Evolutionary conservation across 2,113 vertebrate genomes (phyloP), one percentile per base, ranked within the genome.

Genomic region (Pomatostomus ruficeps): DNA sequence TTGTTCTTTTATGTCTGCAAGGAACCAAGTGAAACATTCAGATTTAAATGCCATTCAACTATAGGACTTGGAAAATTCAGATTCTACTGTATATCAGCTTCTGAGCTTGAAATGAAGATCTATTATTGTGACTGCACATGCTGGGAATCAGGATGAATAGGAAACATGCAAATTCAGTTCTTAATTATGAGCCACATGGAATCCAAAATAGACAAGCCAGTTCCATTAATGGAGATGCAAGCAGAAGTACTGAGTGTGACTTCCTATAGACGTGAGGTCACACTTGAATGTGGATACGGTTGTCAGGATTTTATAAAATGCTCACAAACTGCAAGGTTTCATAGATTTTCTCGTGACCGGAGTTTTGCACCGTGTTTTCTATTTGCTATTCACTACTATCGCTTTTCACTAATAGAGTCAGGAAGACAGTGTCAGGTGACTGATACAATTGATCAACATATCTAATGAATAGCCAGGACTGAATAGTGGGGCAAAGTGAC

Each of bases 401-500:
- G 31, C 77, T 88, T 82, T 89, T 91, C 75, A 36, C 72, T 93
- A 16, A 85, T 18, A 66, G 75, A 90, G 63, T 66, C 54, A 63
- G 92, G 85, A 84, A 93, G 96, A 94, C 91, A 94, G 10, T 11
- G 7, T 96, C 95, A 93, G 90, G 85, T 92, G 95, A 88, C 90
- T 52, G 68, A 61, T 74, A 26, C 17, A 3, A 65, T 33, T 3
- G 5, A 88, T 89, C 91, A 76, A 72, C 62, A 8, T 17, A 58
- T 42, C 59, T 71, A 62, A 57, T 90, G 91, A 97, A 95, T 91
- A 95, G 85, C 26, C 63, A 68, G 72, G 33, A 11, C 63, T 85
- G 92, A 92, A 89, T 18, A 82, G 89, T 3, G 2, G 65, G 74
- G 88, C 55, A 93, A 85, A 75, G 66, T 35, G 67, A 46, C 43